Evolutionary conservation across 2,888 invertebrate species (phyloP).

Genomic region (Megaustenia siamemsis): DNA sequence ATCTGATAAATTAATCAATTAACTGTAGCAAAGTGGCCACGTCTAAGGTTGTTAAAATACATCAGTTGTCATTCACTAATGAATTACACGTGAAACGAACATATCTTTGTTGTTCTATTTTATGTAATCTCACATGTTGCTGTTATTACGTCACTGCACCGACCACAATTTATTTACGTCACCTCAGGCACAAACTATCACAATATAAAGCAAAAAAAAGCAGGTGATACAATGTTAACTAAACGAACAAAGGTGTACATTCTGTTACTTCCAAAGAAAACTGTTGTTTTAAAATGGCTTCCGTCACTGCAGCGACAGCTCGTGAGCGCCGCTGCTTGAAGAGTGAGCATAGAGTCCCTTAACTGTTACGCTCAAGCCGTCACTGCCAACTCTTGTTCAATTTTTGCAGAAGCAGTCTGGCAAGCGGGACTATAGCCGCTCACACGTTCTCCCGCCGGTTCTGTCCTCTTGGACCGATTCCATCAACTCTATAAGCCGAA

Average conservation of each 20-base stretch:
- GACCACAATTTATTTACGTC: too few relatives aligned
- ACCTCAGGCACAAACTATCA: too few relatives aligned
- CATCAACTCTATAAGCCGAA: neutral
- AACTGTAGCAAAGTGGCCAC: too few relatives aligned
- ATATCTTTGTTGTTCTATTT: too few relatives aligned
- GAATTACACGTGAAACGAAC: too few relatives aligned
- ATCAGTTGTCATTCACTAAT: too few relatives aligned
- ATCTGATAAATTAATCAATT: too few relatives aligned
- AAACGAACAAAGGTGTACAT: neutral
- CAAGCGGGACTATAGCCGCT: constrained; percentile 13
- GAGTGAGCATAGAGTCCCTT: neutral
- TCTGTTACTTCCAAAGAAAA: neutral
- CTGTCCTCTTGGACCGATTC: constrained; percentile 6
- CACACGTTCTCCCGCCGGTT: neutral
- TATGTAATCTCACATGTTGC: too few relatives aligned
- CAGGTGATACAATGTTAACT: too few relatives aligned
- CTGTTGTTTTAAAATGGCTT: neutral
- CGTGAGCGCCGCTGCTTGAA: neutral
- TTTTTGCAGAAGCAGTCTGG: neutral
- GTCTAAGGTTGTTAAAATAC: too few relatives aligned
- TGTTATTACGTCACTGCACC: too few relatives aligned
- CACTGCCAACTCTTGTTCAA: constrained; percentile 12
- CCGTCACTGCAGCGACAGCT: neutral
- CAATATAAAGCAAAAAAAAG: too few relatives aligned
- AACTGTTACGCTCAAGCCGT: neutral